phyloP scores from a whole-genome alignment of 2,113 vertebrate genomes.

The Poeciliopsis occidentalis region DNA sequence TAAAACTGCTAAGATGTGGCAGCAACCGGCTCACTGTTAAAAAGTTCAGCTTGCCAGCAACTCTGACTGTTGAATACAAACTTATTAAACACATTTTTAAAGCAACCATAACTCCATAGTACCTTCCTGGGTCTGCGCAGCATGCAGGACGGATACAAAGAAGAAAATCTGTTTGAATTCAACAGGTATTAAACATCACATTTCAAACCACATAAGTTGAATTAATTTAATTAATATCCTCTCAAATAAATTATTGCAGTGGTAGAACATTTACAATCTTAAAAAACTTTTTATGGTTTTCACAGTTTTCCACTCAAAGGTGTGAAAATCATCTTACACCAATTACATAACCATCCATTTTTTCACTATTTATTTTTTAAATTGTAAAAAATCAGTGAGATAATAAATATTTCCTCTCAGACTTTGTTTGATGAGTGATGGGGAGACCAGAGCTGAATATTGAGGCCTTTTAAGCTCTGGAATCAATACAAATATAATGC shows the following conservation, averaged over 20 bases:
- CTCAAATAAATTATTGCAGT: neutral
- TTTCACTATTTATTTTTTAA: neutral
- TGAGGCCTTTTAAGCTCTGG: constrained; percentile 25
- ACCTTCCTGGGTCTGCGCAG: neutral
- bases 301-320: neutral
- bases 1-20: no score
- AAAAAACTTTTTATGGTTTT: neutral
- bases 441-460: constrained; percentile 9
- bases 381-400: neutral
- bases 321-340: neutral
- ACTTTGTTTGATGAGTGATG: constrained; percentile 1
- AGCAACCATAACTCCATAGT: neutral
- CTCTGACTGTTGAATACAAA: neutral
- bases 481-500: constrained; percentile 41
- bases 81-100: neutral
- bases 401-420: neutral
- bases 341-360: neutral
- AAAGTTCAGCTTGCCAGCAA: no score
- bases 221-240: no score
- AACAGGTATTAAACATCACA: no score
- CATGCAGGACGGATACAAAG: no score
- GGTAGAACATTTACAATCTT: neutral
- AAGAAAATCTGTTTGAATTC: no score
- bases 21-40: no score
- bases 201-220: no score